phyloP scores from a whole-genome alignment of 2,888 invertebrate species.

The Drosophila pseudotakahashii region DNA sequence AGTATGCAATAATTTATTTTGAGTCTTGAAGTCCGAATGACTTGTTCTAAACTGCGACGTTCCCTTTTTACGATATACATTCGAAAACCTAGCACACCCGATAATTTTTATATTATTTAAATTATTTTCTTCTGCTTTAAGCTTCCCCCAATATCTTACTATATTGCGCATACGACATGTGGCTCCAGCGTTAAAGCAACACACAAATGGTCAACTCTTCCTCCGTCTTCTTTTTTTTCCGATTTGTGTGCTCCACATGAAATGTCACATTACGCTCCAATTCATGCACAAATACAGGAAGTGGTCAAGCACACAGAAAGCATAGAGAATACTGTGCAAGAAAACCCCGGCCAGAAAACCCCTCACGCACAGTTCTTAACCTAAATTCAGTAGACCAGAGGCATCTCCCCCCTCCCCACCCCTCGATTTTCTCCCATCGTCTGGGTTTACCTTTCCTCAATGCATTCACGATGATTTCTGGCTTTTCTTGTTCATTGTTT shows the following conservation, averaged over 20 bases:
- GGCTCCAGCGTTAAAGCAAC: neutral
- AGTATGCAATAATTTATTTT: neutral
- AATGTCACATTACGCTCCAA: constrained; percentile 77
- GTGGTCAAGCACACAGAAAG: constrained; percentile 59
- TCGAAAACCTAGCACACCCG: too few species aligned
- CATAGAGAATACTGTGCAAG: constrained; percentile 23
- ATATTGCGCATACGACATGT: constrained; percentile 1
- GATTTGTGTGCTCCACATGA: constrained; percentile 51
- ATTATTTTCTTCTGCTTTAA: neutral
- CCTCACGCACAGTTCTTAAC: constrained; percentile 45
- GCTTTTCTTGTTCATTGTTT: constrained; percentile 47
- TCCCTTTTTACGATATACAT: too few species aligned
- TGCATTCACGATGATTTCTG: constrained; percentile 48
- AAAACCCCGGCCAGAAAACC: constrained; percentile 8
- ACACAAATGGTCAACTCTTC: constrained; percentile 34
- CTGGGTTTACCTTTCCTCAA: constrained; percentile 42
- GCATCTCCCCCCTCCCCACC: neutral
- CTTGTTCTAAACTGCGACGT: too few species aligned
- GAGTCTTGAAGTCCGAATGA: too few species aligned
- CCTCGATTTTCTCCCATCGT: constrained; percentile 13
- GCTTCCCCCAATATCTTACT: neutral
- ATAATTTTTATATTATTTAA: too few species aligned
- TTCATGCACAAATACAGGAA: constrained; percentile 70
- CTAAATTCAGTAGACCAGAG: constrained; percentile 35
- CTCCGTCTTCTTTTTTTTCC: constrained; percentile 29